A percentile compares a stretch with the other conserved stretches of the same genome.
These are phyloP conservation scores for Brachionus angularis DNA, from an alignment of 1,140 invertebrate genomes.

Conservation along the genomic window DNA sequence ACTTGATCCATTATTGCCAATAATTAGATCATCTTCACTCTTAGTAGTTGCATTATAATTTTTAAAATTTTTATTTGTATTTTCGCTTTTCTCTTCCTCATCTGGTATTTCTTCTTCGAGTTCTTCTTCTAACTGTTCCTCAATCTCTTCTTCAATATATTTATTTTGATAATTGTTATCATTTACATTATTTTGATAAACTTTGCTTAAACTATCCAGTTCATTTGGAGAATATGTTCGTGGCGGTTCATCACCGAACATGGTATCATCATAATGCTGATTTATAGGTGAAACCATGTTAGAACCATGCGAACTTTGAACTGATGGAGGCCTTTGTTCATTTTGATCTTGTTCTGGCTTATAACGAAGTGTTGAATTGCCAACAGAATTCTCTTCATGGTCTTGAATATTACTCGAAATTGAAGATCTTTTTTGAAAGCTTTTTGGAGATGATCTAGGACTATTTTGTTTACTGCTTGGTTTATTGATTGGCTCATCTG, in stretches of 20 bases:
- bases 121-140: neutral
- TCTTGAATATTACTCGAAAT: conserved; percentile 1
- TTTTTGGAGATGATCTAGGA: too few relatives aligned
- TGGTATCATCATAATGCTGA: conserved; percentile 41
- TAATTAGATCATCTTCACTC: conserved; percentile 17
- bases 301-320: neutral
- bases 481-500: too few relatives aligned
- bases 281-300: neutral
- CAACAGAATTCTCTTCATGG: conserved; percentile 11
- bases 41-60: conserved; percentile 17
- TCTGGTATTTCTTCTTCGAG: conserved; percentile 46
- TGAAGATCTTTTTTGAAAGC: neutral
- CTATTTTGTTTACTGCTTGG: neutral
- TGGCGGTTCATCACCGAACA: conserved; percentile 46
- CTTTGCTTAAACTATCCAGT: neutral
- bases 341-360: too few relatives aligned
- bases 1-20: neutral
- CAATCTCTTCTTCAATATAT: conserved; percentile 48
- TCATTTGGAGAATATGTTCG: neutral
- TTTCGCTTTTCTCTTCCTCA: conserved; percentile 38
- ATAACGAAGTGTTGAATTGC: neutral
- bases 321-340: too few relatives aligned
- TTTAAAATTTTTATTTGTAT: neutral
- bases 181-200: conserved; percentile 42
- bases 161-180: conserved; percentile 18